A percentile compares a stretch with the other conserved stretches of the same genome.
Conservation (phyloP, 2,113 vertebrate genomes). For the Mus spicilegus region DNA sequence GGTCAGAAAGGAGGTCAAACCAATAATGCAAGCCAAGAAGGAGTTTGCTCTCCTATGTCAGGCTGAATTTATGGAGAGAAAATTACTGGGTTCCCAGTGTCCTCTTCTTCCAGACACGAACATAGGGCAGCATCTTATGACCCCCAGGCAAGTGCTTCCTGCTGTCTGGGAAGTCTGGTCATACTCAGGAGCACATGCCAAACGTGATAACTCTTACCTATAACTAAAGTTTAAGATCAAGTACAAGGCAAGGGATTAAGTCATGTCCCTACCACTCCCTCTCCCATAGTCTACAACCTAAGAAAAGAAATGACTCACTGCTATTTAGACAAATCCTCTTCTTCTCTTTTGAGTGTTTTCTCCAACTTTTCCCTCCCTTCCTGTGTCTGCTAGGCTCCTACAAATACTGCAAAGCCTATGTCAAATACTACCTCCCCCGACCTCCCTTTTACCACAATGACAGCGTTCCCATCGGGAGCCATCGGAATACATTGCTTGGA, state of each 20-base stretch:
- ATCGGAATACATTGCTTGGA: not conserved
- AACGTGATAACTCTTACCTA: constrained; percentile 15
- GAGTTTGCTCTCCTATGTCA: not conserved
- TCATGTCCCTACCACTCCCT: constrained; percentile 35
- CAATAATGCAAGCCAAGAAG: not conserved
- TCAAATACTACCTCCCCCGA: not conserved
- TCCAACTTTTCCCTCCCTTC: constrained; percentile 2
- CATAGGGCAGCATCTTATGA: not conserved
- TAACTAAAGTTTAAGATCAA: constrained; percentile 41
- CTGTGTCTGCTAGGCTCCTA: constrained; percentile 38
- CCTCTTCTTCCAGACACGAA: not conserved
- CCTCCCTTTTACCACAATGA: not conserved
- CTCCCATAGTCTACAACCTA: constrained; percentile 19
- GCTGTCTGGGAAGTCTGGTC: not conserved
- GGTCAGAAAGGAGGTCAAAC: not conserved
- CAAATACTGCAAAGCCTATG: constrained; percentile 50
- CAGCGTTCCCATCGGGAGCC: not conserved
- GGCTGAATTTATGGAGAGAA: not conserved
- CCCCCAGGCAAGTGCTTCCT: not conserved
- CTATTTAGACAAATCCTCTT: constrained; percentile 5
- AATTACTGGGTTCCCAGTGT: not conserved
- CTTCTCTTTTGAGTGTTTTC: not conserved
- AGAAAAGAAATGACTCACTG: constrained; percentile 30
- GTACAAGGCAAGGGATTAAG: constrained; percentile 33
- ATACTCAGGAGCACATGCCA: not conserved